Evolutionary conservation across 2,888 invertebrate species (phyloP), one percentile per base, ranked within the genome.

Genomic region (Dysmachus trigonus): DNA sequence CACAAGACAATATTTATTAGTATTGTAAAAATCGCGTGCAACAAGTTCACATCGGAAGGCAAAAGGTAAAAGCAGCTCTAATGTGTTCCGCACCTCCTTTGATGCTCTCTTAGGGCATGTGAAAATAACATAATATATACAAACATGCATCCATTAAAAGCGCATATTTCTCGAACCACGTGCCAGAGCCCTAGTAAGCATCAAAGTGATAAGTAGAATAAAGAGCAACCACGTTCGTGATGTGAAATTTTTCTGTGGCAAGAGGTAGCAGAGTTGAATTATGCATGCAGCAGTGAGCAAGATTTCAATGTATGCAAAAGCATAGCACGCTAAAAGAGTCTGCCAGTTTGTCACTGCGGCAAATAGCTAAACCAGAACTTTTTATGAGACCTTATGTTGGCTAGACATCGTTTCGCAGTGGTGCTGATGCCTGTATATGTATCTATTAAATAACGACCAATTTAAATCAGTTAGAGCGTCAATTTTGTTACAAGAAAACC

Each of bases 221-320:
- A 38, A 79, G 79, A 51, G 31, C 79, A 51, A 51, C 51, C 51
- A 51, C 31, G 79, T 79, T 51, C 79, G 79, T 79, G 79, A 79
- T 79, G 30, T 30, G 79, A 79, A 76, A 76, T 76, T 76, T 38
- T 76, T 76, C 76, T 10, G 18, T 30, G 41, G 76, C 35, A 33
- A 73, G 18, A 35, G 31, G 35, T n/a, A 74, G 10, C 47, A 4
- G 47, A 51, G 31, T 30, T 79, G 51, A 79, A 79, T 79, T 79
- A 79, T 79, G 79, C 79, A 79, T 79, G 79, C 76, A 76, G 38
- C n/a, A n/a, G n/a, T n/a, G n/a, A n/a, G n/a, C 76, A 41, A 41
- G 76, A 3, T 41, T 76, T 35, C 38, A 38, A 41, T 22, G 38
- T 76, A 74, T 76, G 41, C 38, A 76, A 38, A 76, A 76, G 27